These are phyloP conservation scores for Drosophila monieri DNA, from an alignment of 2,888 invertebrate species.

Conservation along the genomic window DNA sequence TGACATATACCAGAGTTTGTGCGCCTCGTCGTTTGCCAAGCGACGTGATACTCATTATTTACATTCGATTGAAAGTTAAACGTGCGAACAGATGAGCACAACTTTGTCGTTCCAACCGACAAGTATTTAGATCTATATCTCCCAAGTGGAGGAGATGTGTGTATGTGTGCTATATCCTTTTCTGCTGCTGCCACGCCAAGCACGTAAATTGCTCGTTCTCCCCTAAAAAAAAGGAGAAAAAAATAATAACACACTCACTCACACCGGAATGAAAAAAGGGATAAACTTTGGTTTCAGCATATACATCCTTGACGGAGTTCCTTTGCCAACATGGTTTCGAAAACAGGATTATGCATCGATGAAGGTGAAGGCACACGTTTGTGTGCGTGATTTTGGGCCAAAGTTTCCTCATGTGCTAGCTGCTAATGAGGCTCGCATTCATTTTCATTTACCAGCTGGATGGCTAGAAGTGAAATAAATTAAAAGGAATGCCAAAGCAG, in stretches of 20 bases:
- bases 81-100: conserved; percentile 69
- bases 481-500: conserved; percentile 43
- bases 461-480: conserved; percentile 50
- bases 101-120: conserved; percentile 57
- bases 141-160: conserved; percentile 4
- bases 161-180: conserved; percentile 36
- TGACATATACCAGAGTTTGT: conserved; percentile 15
- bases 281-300: conserved; percentile 67
- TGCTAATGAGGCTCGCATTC: conserved; percentile 71
- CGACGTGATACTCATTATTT: conserved; percentile 71
- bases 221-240: conserved; percentile 36
- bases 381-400: conserved; percentile 34
- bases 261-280: conserved; percentile 36
- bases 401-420: conserved; percentile 66
- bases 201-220: conserved; percentile 65
- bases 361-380: conserved; percentile 20
- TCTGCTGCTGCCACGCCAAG: conserved; percentile 39
- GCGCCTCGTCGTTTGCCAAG: conserved; percentile 43
- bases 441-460: conserved; percentile 65
- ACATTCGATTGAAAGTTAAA: conserved; percentile 80
- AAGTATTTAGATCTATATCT: conserved; percentile 35
- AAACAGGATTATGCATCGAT: conserved; percentile 71
- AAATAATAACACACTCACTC: conserved; percentile 10
- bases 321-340: conserved; percentile 49
- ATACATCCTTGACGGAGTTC: conserved; percentile 39